Conservation (phyloP, 1,140 invertebrate genomes). For the Zaprionus gabonicus region DNA sequence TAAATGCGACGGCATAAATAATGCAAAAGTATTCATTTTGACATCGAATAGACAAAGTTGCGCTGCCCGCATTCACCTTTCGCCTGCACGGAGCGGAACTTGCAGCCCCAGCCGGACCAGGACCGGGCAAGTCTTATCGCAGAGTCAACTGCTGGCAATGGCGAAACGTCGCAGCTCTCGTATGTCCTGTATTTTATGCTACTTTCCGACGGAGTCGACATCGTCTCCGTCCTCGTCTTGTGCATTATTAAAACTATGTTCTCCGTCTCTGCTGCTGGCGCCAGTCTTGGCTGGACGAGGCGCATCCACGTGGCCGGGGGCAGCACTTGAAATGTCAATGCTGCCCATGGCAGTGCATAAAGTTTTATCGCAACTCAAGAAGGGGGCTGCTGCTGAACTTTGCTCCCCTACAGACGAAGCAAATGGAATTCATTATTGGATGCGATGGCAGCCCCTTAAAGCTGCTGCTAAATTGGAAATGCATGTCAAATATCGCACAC, state of each 20-base stretch:
- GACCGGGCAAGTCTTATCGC: not conserved
- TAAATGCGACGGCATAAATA: slow-evolving; percentile 77
- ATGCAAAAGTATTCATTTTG: slow-evolving; percentile 82
- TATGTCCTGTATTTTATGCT: slow-evolving; percentile 82
- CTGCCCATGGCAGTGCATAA: slow-evolving; percentile 69
- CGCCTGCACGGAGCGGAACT: not conserved
- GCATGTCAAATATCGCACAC: slow-evolving; percentile 77
- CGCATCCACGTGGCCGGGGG: slow-evolving; percentile 19
- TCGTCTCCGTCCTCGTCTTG: slow-evolving; percentile 73
- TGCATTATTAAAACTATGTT: slow-evolving; percentile 82
- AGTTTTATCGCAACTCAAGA: slow-evolving; percentile 69
- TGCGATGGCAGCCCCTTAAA: slow-evolving; percentile 43
- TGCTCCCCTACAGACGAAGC: slow-evolving; percentile 57
- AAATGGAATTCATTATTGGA: slow-evolving; percentile 82
- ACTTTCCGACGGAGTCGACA: slow-evolving; percentile 62
- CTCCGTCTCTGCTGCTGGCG: slow-evolving; percentile 56
- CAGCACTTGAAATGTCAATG: slow-evolving; percentile 82
- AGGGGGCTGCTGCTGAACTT: not conserved
- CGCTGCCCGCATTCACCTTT: slow-evolving; percentile 44
- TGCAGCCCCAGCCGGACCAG: not conserved
- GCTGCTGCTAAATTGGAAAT: slow-evolving; percentile 77
- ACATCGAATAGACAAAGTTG: slow-evolving; percentile 82
- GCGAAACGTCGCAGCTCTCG: slow-evolving; percentile 34
- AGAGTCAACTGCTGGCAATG: not conserved
- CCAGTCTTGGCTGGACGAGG: slow-evolving; percentile 32